These are phyloP conservation scores for Bradynema listronoti DNA, from an alignment of 1,140 invertebrate species.

Conservation along the genomic window DNA sequence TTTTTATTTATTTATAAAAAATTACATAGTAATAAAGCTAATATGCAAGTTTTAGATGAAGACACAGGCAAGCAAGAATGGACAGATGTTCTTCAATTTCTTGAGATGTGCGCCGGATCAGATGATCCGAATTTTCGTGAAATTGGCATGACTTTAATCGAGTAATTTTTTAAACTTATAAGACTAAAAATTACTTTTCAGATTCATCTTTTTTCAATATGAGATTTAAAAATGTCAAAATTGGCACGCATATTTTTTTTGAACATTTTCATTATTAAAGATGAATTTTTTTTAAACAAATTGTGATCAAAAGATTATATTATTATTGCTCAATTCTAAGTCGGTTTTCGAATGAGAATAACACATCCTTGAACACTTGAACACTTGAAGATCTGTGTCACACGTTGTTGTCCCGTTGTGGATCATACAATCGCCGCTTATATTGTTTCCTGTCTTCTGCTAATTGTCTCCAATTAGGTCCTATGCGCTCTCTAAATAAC, in stretches of 20 bases:
- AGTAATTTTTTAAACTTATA: constrained; percentile 64
- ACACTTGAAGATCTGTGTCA: too few species aligned
- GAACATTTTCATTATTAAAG: too few species aligned
- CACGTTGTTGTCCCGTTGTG: too few species aligned
- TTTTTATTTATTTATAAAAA: not conserved
- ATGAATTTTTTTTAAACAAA: not conserved
- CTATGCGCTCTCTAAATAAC: too few species aligned
- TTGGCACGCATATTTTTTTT: constrained; percentile 7
- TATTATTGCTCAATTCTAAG: too few species aligned
- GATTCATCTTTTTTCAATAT: constrained; percentile 2
- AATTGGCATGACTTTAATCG: constrained; percentile 84
- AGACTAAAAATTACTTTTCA: not conserved
- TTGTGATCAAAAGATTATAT: too few species aligned
- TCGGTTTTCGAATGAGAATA: too few species aligned
- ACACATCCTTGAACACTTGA: too few species aligned
- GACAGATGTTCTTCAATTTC: constrained; percentile 90
- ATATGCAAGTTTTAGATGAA: constrained; percentile 63
- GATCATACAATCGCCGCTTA: too few species aligned
- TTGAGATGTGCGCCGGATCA: constrained; percentile 86
- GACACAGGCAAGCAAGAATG: constrained; percentile 92
- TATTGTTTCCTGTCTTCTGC: too few species aligned
- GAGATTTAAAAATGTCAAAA: not conserved
- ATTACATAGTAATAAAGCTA: not conserved
- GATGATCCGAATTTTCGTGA: constrained; percentile 76
- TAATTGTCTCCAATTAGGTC: too few species aligned